phyloP scores from a whole-genome alignment of 2,888 invertebrate genomes.

The Mythimna impura region DNA sequence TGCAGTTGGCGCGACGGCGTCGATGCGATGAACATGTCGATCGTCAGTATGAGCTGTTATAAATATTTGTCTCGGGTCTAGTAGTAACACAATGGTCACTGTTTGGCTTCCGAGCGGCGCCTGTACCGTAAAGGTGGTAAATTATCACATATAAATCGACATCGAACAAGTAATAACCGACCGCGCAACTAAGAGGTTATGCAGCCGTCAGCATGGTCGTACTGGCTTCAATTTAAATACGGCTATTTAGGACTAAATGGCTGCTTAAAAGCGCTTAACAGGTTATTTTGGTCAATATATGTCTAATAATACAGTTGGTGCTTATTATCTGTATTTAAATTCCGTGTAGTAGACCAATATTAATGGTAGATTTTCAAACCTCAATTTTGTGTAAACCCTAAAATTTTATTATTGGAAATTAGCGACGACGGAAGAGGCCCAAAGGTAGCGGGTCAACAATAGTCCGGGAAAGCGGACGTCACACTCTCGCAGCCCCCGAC shows the following conservation, averaged over 20 bases:
- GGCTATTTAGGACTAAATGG: slow-evolving; percentile 28
- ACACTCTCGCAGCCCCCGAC: no score
- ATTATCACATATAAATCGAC: slow-evolving; percentile 62
- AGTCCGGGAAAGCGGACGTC: no score
- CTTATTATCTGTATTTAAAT: neutral
- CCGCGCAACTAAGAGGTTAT: slow-evolving; percentile 29
- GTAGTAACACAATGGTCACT: slow-evolving; percentile 30
- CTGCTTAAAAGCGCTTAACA: slow-evolving; percentile 18
- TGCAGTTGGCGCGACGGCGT: no score
- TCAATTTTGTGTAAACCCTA: no score
- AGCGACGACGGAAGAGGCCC: no score
- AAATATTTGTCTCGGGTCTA: neutral
- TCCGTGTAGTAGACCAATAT: no score
- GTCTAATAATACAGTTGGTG: neutral
- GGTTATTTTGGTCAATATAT: slow-evolving; percentile 19
- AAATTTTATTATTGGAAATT: no score
- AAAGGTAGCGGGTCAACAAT: no score
- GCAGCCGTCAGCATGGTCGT: slow-evolving; percentile 7
- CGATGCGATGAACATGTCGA: no score
- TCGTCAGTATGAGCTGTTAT: no score
- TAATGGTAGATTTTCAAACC: no score
- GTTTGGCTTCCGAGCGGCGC: slow-evolving; percentile 40
- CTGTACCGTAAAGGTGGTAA: slow-evolving; percentile 36
- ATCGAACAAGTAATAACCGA: slow-evolving; percentile 58
- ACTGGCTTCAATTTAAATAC: slow-evolving; percentile 26